Base-by-base conservation (phyloP, 2,888 invertebrate genomes). In the Acronicta psi region DNA sequence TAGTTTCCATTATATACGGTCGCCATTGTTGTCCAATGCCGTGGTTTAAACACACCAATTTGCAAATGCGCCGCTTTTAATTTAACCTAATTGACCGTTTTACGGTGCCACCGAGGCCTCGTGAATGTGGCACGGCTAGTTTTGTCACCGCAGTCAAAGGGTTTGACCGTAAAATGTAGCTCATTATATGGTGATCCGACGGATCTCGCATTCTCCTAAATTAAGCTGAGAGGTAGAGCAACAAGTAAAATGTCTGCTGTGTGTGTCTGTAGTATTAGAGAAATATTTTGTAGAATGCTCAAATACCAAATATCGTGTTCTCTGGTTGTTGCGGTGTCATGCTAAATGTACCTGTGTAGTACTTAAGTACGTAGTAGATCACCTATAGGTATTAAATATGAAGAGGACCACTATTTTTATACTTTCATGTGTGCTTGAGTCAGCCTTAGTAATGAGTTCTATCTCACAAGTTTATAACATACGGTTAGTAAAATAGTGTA, bases 1-100 rank as follows among this genome's bases (percentile, higher is more conserved):
- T 85, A 86, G 86, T 86, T 85, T 77, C 80, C 79, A 81, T 84
- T 85, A 85, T 83, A 76, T 77, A 69, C 72, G 60, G 45, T 59
- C 40, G 70, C 79, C 65, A 81, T 85, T 86, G 86, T 86, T 81
- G 72, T 66, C 69, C 58, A 62, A 73, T 71, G 75, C 73, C 60
- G 73, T 78, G 79, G 79, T 79, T 83, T 79, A 80, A 82, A 80
- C 69, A 77, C 67, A 69, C 77, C 81, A 80, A 82, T 86, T 82
- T 81, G 69, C 72, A 80, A 84, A 85, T 80, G 78, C 67, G 59
- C 66, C 65, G 69, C 69, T 74, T 81, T 80, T 73, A 73, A 80
- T 78, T 81, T 76, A 53, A 70, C 64, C 57, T 75, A 76, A 77
- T 79, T 78, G 75, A 76, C 66, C 64, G 63, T 59, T 73, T 73